Conservation (phyloP, 2,888 invertebrate genomes). For the Drosophila paranaensis region DNA sequence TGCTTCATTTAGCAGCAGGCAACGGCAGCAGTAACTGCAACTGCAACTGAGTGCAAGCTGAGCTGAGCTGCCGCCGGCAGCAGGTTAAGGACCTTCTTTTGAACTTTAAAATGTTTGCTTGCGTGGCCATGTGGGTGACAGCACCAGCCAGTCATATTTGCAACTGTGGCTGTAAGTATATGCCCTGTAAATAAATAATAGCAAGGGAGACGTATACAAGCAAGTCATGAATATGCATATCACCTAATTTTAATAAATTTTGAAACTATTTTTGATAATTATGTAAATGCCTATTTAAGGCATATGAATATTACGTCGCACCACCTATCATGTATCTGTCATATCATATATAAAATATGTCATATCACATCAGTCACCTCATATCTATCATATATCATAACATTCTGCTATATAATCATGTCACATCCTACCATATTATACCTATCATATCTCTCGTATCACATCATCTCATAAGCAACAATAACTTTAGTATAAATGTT, state of each 20-base stretch:
- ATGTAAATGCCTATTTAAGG: too few species aligned
- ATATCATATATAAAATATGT: background rate
- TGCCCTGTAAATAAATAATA: constrained; percentile 13
- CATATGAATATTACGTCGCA: too few species aligned
- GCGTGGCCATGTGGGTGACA: constrained; percentile 61
- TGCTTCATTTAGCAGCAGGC: constrained; percentile 69
- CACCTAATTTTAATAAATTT: too few species aligned
- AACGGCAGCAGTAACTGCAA: constrained; percentile 15
- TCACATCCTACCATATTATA: too few species aligned
- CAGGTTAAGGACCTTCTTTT: constrained; percentile 79
- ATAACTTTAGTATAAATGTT: background rate
- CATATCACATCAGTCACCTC: too few species aligned
- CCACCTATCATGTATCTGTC: too few species aligned
- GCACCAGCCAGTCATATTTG: constrained; percentile 42
- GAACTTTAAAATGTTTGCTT: constrained; percentile 73
- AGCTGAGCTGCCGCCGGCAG: constrained; percentile 57
- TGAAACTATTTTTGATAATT: too few species aligned
- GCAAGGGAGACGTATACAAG: background rate
- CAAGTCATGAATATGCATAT: too few species aligned
- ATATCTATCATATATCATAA: too few species aligned
- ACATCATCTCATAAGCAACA: background rate
- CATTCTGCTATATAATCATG: too few species aligned
- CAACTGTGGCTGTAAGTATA: constrained; percentile 22
- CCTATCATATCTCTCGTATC: too few species aligned
- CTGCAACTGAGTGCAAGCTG: constrained; percentile 52